Base-by-base conservation (phyloP, 2,888 invertebrate genomes). In the Polyommatus iphigenia region DNA sequence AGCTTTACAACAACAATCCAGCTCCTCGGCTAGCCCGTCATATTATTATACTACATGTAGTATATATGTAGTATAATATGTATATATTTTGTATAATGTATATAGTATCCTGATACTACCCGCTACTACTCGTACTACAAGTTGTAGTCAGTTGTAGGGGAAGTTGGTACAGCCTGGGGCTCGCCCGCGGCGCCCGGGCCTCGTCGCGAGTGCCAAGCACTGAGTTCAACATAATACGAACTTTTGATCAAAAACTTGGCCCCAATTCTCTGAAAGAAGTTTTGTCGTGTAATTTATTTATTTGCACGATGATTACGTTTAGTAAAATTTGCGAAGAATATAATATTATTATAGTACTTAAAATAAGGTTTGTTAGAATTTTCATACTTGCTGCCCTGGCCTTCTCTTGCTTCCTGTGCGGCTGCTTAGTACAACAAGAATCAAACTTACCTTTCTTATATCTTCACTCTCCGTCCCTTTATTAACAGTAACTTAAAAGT, bases 211-310 rank as follows among this genome's bases (percentile, higher is more conserved):
- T 67, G 67, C 67, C 29, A 32, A 18, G 24, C 24, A 13, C 62
- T 67, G 29, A 15, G 15, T 32, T 67, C 29, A 67, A 62, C 62
- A 62, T 62, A 24, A 62, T 62, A 62, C 24, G 3, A 62, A 67
- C 18, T 32, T 29, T 29, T 62, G 67, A 29, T 67, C 67, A 67
- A 67, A 67, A 29, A 67, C 67, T 62, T 62, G 62, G 24, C 13
- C 62, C 13, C 10, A 24, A 62, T 62, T 62, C 20, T 24, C 62
- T 13, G 1, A 62, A 62, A 24, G 62, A 62, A 62, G 24, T 24
- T 62, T 24, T 62, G 5, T 62, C 24, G 62, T 20, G 24, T 62
- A 10, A 24, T 24, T 24, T 24, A 62, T 24, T 62, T 20, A 13
- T 62, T 62, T 54, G 0, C 20, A 20, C 20, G 7, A 20, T 59